Percentiles rank a stretch among this genome's conserved stretches.
Conservation (phyloP, 2,888 invertebrate genomes). For the Tipula vernalis region DNA sequence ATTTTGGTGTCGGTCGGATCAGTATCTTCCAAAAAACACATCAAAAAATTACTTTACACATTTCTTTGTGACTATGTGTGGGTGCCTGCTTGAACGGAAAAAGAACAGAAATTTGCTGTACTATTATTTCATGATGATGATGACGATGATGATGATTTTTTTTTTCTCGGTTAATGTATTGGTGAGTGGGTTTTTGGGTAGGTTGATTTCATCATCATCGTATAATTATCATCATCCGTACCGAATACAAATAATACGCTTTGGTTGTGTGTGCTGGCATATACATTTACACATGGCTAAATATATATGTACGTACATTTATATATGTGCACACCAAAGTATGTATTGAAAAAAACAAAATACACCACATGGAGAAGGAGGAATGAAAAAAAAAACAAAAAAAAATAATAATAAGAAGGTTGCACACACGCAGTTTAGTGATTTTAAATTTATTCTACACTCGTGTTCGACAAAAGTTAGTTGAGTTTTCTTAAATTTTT, state of each 20-base stretch:
- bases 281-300: background rate
- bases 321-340: background rate
- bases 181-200: conserved; percentile 11
- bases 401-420: conserved; percentile 5
- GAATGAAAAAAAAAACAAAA: conserved; percentile 5
- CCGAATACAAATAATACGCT: background rate
- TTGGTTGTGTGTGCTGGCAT: background rate
- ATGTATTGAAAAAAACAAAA: conserved; percentile 5
- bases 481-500: background rate
- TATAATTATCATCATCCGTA: conserved; percentile 7
- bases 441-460: conserved; percentile 6
- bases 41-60: background rate
- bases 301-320: background rate
- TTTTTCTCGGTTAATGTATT: background rate
- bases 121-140: background rate
- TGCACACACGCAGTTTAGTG: conserved; percentile 11
- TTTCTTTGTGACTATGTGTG: background rate
- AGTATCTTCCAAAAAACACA: background rate
- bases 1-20: background rate
- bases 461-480: background rate
- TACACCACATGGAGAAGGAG: conserved; percentile 9
- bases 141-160: background rate
- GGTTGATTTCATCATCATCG: conserved; percentile 4
- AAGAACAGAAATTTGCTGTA: background rate
- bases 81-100: background rate